phyloP scores from a whole-genome alignment of 1,140 invertebrate species.

The Drosophila albomicans region DNA sequence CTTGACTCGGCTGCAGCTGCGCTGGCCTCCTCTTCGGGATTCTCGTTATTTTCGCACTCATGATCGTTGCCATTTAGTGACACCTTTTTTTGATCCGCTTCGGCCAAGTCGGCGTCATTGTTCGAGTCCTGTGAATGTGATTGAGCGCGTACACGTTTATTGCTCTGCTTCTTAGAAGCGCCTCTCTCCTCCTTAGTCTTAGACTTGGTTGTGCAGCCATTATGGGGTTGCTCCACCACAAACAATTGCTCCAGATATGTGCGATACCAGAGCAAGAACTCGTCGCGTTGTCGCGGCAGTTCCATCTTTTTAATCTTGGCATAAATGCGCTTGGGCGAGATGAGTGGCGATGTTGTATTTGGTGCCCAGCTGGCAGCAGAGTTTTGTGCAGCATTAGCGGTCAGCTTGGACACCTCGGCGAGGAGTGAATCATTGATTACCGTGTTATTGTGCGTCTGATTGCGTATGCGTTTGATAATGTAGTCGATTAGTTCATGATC shows the following conservation, averaged over 20 bases:
- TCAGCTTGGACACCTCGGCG: conserved; percentile 76
- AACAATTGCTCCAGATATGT: conserved; percentile 73
- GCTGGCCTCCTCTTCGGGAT: conserved; percentile 64
- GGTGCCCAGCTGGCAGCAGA: conserved; percentile 58
- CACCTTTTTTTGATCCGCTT: conserved; percentile 86
- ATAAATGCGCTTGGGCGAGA: conserved; percentile 81
- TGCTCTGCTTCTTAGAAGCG: conserved; percentile 46
- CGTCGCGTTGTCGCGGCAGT: conserved; percentile 73
- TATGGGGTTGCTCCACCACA: conserved; percentile 61
- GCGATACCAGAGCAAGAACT: conserved; percentile 76
- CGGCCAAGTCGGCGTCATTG: conserved; percentile 86
- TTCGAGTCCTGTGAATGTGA: conserved; percentile 70
- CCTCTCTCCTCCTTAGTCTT: conserved; percentile 17
- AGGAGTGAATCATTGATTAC: conserved; percentile 78
- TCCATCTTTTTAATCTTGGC: conserved; percentile 80
- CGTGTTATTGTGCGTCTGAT: conserved; percentile 79
- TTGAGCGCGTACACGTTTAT: conserved; percentile 60
- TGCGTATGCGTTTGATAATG: conserved; percentile 77
- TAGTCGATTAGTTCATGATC: conserved; percentile 79
- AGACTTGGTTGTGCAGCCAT: conserved; percentile 7
- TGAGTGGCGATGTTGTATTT: conserved; percentile 47
- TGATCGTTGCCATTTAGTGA: conserved; percentile 46
- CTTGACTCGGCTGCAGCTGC: conserved; percentile 39
- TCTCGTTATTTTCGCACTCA: conserved; percentile 79
- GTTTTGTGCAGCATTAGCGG: conserved; percentile 78